Evolutionary conservation across 2,113 vertebrate genomes (phyloP), one percentile per base, ranked within the genome.

Genomic region (Brachyistius frenatus): DNA sequence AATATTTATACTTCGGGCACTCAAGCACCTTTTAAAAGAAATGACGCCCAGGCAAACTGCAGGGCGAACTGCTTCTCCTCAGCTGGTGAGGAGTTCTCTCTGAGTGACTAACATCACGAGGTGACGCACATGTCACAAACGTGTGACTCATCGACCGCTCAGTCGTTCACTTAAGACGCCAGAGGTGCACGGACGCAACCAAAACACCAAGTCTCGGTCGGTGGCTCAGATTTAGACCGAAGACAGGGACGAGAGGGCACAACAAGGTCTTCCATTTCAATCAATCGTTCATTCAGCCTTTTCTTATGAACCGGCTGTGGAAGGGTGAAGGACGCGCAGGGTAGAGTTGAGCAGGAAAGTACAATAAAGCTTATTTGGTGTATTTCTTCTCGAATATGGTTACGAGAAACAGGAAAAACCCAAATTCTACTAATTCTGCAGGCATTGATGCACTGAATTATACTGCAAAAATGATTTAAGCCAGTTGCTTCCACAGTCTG

Each of bases 81-180:
- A 70, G 41, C 41, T 44, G 41, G 10, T 13, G 41, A 11, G 41
- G 46, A 53, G 35, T 66, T 56, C 41, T 39, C 30, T 61, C 5
- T 52, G 65, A 67, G 58, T 49, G 64, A 73, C 55, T 83, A 58
- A 35, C 68, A 67, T 85, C 68, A 70, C 7, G 13, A 66, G 31
- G 55, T 72, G 73, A 63, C 7, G 11, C 23, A 53, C 52, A 64
- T 23, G 10, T 6, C 5, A 68, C 5, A 36, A 57, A 61, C 6
- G 32, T 0, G 46, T 72, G 78, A 88, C 54, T 72, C 85, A 83
- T 78, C 33, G 36, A 0, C 11, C 41, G 57, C 56, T 75, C 50
- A 9, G 50, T 7, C 54, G 2, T 60, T 74, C 36, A 61, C 62
- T 37, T 2, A 56, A 80, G 31, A 13, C 50, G 37, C 32, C 41